Evolutionary conservation across 2,113 vertebrate species (phyloP).

Genomic region (Steatornis caripensis): DNA sequence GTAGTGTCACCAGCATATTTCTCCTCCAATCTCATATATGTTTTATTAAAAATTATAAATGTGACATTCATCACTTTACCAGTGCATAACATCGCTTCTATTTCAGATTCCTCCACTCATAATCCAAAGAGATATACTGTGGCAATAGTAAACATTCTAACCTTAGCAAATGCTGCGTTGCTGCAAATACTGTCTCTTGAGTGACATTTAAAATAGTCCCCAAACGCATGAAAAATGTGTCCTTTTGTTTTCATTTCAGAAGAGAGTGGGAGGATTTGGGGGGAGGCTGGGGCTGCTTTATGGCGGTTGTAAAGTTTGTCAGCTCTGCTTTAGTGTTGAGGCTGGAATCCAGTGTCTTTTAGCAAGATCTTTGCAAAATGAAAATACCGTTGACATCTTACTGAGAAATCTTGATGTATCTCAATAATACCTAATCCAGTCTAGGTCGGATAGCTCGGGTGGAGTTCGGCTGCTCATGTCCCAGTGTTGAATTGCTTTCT

Average conservation of each 20-base stretch:
- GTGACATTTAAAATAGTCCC: not conserved
- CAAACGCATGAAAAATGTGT: not conserved
- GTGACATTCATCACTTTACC: not conserved
- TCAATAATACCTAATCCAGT: not conserved
- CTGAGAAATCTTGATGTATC: not conserved
- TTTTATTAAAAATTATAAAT: conserved; percentile 7
- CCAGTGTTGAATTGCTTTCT: not conserved
- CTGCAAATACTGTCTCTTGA: not conserved
- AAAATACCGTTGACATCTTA: accelerated
- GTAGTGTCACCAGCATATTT: not conserved
- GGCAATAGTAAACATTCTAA: not conserved
- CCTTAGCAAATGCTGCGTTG: not conserved
- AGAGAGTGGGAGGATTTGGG: not conserved
- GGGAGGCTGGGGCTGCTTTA: not conserved
- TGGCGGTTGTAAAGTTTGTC: not conserved
- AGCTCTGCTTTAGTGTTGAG: not conserved
- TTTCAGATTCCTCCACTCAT: not conserved
- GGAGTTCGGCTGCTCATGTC: not conserved
- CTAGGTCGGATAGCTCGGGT: accelerated
- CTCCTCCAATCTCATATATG: not conserved
- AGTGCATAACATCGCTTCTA: not conserved
- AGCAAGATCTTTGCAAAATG: not conserved
- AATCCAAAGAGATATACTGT: not conserved
- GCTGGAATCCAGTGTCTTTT: not conserved
- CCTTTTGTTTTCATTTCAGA: not conserved